Base-by-base conservation (phyloP, 2,113 vertebrate genomes). In the Leptobrachium leishanense region DNA sequence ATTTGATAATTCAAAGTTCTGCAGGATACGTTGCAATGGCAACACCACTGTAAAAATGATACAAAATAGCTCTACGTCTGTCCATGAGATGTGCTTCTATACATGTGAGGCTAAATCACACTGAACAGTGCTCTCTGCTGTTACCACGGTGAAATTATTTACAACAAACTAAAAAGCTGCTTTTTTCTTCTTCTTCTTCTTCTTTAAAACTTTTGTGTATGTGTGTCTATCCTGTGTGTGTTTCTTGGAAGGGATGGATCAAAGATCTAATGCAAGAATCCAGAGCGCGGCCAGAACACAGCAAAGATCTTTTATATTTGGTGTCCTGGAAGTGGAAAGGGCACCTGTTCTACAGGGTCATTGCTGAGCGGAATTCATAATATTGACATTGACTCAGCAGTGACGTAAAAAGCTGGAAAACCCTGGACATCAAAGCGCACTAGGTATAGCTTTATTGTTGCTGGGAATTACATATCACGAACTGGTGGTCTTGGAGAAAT, bases 121-220 rank as follows among this genome's bases (percentile, higher is more conserved):
- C n/a, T 65, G 68, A 78, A 78, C 68, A 78, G 43, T 78, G 76
- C 76, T 65, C 76, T 68, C 76, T 78, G 31, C 76, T 72, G 76
- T 78, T 71, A 42, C 59, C 55, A 50, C 54, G 11, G 68, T 20
- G 76, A 65, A 72, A 72, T 75, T 46, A 50, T 64, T 50, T 75
- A 46, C 2, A 74, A 42, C 57, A 43, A 74, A 74, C 72, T 70
- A 11, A n/a, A 20, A 12, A 20, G 20, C 20, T 70, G 3, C n/a
- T 70, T 70, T 39, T 5, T 5, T 70, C 20, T 31, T 31, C 20
- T 31, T 70, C 20, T 31, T 31, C 20, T 31, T 39, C 8, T 67
- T 46, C 7, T 6, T 42, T 42, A 50, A 50, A 50, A 5, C 46
- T 1, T 50, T 50, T 50, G 46, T 50, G 8, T 50, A 5, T 50